Percentiles rank a stretch among this genome's conserved stretches.
Evolutionary conservation across 2,797 vertebrate species (phyloP).

Genomic region (Ibycter americanus): DNA sequence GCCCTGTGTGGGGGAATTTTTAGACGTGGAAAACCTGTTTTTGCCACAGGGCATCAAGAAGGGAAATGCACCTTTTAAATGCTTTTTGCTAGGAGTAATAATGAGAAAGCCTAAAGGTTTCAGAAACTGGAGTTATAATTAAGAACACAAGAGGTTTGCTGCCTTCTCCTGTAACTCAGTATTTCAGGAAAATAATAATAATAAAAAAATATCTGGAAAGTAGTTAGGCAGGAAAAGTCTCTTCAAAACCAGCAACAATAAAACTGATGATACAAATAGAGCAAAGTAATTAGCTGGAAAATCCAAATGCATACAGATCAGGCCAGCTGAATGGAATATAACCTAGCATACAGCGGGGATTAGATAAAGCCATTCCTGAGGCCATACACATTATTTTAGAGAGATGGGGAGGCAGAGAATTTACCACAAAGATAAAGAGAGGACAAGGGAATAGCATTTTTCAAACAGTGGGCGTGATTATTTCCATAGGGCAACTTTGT

Average conservation of each 20-base stretch:
- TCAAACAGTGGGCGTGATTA: not conserved
- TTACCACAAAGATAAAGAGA: not conserved
- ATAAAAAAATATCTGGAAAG: not conserved
- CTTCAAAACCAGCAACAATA: not conserved
- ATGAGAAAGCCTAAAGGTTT: not conserved
- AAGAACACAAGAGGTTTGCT: not conserved
- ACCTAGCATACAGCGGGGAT: not conserved
- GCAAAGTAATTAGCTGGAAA: constrained; percentile 28
- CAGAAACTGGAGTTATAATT: not conserved
- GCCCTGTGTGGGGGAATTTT: not conserved
- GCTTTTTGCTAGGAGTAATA: not conserved
- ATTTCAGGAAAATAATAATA: not conserved
- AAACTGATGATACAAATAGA: not conserved
- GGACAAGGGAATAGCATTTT: not conserved
- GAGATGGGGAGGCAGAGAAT: not conserved
- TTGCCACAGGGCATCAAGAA: not conserved
- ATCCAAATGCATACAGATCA: not conserved
- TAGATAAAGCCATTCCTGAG: not conserved
- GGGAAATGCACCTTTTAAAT: not conserved
- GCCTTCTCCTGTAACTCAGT: not conserved
- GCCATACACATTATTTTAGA: not conserved
- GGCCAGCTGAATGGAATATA: not conserved
- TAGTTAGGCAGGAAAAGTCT: not conserved
- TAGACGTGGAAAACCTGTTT: not conserved
- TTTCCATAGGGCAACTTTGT: not conserved